Evolutionary conservation across 2,113 vertebrate genomes (phyloP), one percentile per base, ranked within the genome.

Genomic region (Bettongia penicillata): DNA sequence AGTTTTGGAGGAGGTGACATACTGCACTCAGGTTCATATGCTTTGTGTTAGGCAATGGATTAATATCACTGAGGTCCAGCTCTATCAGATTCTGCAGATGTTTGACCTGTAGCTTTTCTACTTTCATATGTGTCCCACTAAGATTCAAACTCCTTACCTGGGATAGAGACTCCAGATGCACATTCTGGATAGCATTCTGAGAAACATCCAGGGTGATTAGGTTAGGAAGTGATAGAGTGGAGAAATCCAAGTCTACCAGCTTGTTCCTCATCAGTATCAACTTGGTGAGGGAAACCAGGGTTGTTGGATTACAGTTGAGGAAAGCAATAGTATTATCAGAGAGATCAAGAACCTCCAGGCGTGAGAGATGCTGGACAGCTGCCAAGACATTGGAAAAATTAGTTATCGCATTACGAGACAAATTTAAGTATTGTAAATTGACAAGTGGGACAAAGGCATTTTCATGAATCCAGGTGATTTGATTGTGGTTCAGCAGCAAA

Each of bases 401-500:
- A 19, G 93, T 51, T 51, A 61, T 52, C 0, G 0, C 25, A 51
- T 95, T 97, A 94, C 3, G 90, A 94, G 94, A 95, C 55, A 98
- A 92, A 7, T 28, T 91, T 53, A 98, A 91, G 0, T 12, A 0
- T 91, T 24, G 23, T 5, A 98, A 93, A 48, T 91, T 51, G 12
- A 55, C 31, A 49, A 98, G 94, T 0, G 98, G 95, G 11, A 2
- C 11, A 53, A 98, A 95, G 1, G 93, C 93, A 0, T 51, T 19
- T 1, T 84, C 51, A 0, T 96, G 94, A 90, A 98, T 53, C 7
- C 28, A 43, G 14, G 47, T 51, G 51, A 98, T 90, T 0, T 89
- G 68, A 95, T 97, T 98, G 3, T 96, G 92, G 53, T 93, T 94
- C 55, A 98, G 43, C 24, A 96, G 84, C 92, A 97, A 96, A 49